Evolutionary conservation across 2,888 invertebrate genomes (phyloP), one percentile per base, ranked within the genome.

Genomic region (Limnephilus rhombicus): DNA sequence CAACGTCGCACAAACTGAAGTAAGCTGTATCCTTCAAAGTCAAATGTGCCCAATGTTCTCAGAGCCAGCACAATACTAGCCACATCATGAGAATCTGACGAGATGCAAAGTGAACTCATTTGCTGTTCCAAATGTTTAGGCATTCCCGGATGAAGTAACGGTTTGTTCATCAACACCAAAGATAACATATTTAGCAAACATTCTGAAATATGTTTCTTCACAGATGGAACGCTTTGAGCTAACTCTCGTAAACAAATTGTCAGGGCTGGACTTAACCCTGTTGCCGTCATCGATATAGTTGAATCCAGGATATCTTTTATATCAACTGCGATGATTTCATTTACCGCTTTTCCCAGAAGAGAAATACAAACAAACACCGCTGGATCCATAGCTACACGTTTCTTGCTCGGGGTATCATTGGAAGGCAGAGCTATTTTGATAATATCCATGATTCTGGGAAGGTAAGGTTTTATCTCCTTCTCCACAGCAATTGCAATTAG

Each of bases 321-420:
- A 94, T 98, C 98, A 94, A 96, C 95, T 12, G 97, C 97, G 24
- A 98, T 98, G 68, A 97, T 96, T 41, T 97, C 97, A 93, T 98
- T 98, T 0, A 99, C 98, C 1, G 99, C 98, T 95, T 98, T 97
- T 0, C 98, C 98, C 12, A 99, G 95, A 94, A 99, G 96, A 49
- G 99, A 99, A 37, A 99, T 98, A 95, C 99, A 99, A 49, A 98
- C 98, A 95, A 99, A 99, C 89, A 99, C 98, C 0, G 98, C 97
- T 0, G 99, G 98, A 94, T 99, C 99, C 89, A 98, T 96, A 45
- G 96, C 96, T 11, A 96, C 95, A 93, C 97, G 97, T 94, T 98
- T 98, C 94, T 98, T 98, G 92, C 97, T 97, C 37, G 98, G 97
- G 0, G 97, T 96, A 94, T 98, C 98, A 94, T 98, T 97, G 0